Base-by-base conservation (phyloP, 2,888 invertebrate genomes). In the Drosophila multiciliata region DNA sequence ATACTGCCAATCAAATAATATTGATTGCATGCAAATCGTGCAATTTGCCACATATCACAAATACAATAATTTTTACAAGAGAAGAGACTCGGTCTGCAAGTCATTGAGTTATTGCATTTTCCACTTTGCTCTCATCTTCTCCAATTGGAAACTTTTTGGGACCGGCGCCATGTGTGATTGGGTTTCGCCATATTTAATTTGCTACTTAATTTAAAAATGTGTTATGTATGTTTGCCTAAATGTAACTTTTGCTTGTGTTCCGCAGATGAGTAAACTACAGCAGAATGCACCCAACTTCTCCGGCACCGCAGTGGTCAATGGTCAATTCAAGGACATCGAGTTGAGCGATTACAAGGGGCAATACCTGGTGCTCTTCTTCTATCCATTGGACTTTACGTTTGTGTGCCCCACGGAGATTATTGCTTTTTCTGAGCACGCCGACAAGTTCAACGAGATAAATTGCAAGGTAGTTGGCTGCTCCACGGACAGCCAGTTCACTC, bases 401-500 rank as follows among this genome's bases (percentile, higher is more conserved):
- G 97, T 97, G 11, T 97, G 97, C 88, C 97, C 97, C 48, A 97
- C 99, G 11, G 99, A 99, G 94, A 99, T 99, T 89, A 98, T 99
- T 92, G 98, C 99, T 12, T 99, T 99, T 94, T 98, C 98, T 2
- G 99, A 99, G 87, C 95, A 97, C 73, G 96, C 95, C 0, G 95
- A 95, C 40, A 97, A 97, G 90, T 98, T 98, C 94, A 95, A 95
- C 75, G 95, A 96, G 90, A 96, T 98, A 87, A 96, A 96, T 58
- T 97, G 97, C 91, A 97, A 98, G 91, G 93, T 99, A 9, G 94
- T 99, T 88, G 99, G 96, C 64, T 97, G 97, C 72, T 99, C 99
- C 60, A 98, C 98, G 33, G 99, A 99, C 94, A 98, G 98, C 58
- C 98, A 99, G 93, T 99, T 98, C 95, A 96, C 96, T 33, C 99